Conservation (phyloP, 2,888 invertebrate species). For the Protonemura montana region DNA sequence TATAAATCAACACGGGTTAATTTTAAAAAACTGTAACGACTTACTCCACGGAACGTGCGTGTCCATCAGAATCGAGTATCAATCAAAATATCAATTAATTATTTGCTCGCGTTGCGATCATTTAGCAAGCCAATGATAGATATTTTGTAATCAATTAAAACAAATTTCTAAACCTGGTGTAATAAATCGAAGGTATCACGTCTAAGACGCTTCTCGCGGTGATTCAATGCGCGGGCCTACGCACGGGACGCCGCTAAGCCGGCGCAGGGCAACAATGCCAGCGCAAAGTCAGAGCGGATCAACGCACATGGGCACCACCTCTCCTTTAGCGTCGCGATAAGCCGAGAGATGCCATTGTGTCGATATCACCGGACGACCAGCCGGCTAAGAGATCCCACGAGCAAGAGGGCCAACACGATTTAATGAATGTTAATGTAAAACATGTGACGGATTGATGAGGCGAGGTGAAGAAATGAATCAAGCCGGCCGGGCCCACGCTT, state of each 20-base stretch:
- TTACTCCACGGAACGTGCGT: not conserved
- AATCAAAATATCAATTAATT: conserved; percentile 7
- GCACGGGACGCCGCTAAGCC: not conserved
- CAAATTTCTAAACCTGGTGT: not conserved
- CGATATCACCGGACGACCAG: no score
- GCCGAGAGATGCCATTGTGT: not conserved
- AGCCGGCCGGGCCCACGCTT: no score
- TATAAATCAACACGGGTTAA: not conserved
- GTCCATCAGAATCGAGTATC: not conserved
- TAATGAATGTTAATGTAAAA: not conserved
- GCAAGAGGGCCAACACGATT: not conserved
- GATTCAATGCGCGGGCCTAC: not conserved
- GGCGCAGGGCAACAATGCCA: not conserved
- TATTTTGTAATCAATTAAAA: not conserved
- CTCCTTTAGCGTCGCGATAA: no score
- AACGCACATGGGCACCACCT: not conserved
- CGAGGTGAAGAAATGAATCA: not conserved
- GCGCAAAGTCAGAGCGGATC: not conserved
- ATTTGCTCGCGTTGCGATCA: not conserved
- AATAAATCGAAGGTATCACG: not conserved
- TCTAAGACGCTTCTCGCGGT: not conserved
- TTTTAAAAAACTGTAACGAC: not conserved
- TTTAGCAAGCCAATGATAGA: not conserved
- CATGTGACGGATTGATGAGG: conserved; percentile 1
- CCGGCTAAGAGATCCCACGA: no score